These are phyloP conservation scores for Meghimatium bilineatum DNA, from an alignment of 2,888 invertebrate species.

Conservation along the genomic window DNA sequence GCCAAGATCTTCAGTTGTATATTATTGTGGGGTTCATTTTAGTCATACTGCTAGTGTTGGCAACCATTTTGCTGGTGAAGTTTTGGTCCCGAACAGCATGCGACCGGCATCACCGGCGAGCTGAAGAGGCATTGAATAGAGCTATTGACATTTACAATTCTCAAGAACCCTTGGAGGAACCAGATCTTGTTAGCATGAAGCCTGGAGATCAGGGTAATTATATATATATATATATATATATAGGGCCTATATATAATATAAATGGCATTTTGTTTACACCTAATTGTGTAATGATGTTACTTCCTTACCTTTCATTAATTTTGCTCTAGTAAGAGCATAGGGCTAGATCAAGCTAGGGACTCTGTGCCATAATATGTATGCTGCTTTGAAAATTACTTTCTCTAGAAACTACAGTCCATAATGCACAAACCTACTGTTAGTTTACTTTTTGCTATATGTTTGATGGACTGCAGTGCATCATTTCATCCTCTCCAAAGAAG, in stretches of 20 bases:
- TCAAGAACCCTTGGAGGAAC: constrained; percentile 47
- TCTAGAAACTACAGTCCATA: too few relatives aligned
- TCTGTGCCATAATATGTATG: too few relatives aligned
- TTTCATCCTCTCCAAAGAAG: too few relatives aligned
- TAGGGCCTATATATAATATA: too few relatives aligned
- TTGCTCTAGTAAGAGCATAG: too few relatives aligned
- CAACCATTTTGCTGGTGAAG: constrained; percentile 41
- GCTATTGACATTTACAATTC: constrained; percentile 52
- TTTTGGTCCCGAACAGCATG: constrained; percentile 31
- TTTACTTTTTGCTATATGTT: too few relatives aligned
- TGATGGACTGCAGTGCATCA: too few relatives aligned
- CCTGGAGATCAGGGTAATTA: constrained; percentile 37
- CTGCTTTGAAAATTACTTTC: too few relatives aligned
- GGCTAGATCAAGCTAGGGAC: too few relatives aligned
- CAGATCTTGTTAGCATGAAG: constrained; percentile 44
- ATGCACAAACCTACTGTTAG: too few relatives aligned
- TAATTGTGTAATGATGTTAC: background rate
- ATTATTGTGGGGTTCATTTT: constrained; percentile 41
- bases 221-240: too few relatives aligned
- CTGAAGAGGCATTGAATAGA: constrained; percentile 45
- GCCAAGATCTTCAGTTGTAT: constrained; percentile 37
- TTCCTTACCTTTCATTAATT: too few relatives aligned
- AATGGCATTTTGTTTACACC: background rate
- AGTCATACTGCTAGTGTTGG: constrained; percentile 36
- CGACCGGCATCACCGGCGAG: constrained; percentile 38